phyloP scores from a whole-genome alignment of 2,797 vertebrate species.

The Malurus leucopterus region DNA sequence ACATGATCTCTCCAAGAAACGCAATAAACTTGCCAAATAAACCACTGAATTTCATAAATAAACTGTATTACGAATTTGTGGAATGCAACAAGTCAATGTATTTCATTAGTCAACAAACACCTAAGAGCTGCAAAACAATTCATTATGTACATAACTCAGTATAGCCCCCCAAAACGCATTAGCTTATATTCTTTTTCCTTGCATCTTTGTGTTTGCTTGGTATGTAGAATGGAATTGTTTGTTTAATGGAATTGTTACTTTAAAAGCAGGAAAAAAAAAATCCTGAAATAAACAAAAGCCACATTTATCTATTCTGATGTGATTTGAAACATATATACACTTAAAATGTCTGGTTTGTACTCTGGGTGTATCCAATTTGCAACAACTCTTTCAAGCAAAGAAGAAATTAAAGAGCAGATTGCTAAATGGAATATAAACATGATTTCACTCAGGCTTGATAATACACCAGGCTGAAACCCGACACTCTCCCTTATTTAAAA shows the following conservation, averaged over 20 bases:
- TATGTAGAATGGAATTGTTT: background rate
- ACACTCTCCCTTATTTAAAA: constrained; percentile 37
- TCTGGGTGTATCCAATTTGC: background rate
- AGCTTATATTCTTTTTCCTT: background rate
- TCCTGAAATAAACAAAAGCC: background rate
- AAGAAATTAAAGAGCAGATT: constrained; percentile 37
- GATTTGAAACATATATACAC: background rate
- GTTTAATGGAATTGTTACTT: background rate
- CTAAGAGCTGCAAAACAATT: constrained; percentile 13
- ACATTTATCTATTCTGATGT: background rate
- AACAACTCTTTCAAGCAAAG: constrained; percentile 28
- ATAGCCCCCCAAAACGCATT: background rate
- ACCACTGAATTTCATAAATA: constrained; percentile 13
- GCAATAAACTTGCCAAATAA: constrained; percentile 28
- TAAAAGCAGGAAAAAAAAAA: background rate
- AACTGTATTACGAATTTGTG: background rate
- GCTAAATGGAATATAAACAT: constrained; percentile 38
- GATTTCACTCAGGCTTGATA: constrained; percentile 34
- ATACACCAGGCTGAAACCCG: constrained; percentile 8
- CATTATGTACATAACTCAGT: background rate
- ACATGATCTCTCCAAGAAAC: constrained; percentile 24
- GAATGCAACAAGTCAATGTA: constrained; percentile 11
- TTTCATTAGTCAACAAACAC: constrained; percentile 15
- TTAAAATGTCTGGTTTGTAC: constrained; percentile 20
- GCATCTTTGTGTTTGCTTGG: background rate